Evolutionary conservation across 2,113 vertebrate genomes (phyloP).

Genomic region (Merops nubicus): DNA sequence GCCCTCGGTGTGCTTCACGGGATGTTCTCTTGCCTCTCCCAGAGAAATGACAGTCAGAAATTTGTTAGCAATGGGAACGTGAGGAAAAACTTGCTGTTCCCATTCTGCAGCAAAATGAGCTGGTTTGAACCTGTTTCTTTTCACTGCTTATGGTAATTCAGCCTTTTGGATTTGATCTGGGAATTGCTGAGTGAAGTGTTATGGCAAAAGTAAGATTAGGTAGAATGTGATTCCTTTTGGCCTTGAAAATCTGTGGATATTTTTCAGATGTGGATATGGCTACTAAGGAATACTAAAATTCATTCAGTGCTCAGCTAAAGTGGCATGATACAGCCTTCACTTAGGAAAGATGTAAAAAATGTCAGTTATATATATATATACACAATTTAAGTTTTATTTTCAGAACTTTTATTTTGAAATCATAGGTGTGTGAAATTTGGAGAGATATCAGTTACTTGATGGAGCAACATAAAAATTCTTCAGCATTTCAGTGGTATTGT

Average conservation of each 20-base stretch:
- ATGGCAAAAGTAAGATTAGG: background rate
- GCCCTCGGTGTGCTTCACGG: background rate
- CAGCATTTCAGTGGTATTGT: background rate
- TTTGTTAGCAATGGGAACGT: accelerated
- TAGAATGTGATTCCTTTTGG: background rate
- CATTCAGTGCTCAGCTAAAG: background rate
- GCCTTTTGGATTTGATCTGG: background rate
- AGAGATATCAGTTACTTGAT: background rate
- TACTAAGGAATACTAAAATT: background rate
- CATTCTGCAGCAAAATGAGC: background rate
- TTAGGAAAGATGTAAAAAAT: background rate
- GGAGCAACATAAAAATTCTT: background rate
- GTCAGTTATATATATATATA: background rate
- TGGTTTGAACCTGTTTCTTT: background rate
- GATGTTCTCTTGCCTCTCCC: background rate
- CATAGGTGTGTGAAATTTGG: background rate
- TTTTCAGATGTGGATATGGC: background rate
- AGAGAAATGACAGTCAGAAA: background rate
- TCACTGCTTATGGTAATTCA: background rate
- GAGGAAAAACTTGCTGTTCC: background rate
- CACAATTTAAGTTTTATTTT: background rate
- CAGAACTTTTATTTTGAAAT: background rate
- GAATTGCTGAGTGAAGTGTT: background rate
- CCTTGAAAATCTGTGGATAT: background rate
- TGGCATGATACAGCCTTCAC: background rate